Evolutionary conservation across 2,113 vertebrate species (phyloP).

Genomic region (crab-eating macaque (Macaca fascicularis)): T2T-MFA8v1.1 NC_088377.1:20656501-20657000

Average conservation of each 20-base stretch:
- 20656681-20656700: neutral
- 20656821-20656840: neutral
- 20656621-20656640: slow-evolving; percentile 9
- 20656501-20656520: slow-evolving; percentile 52
- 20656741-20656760: neutral
- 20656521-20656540: slow-evolving; percentile 49
- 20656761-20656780: neutral
- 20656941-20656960: neutral
- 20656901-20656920: neutral
- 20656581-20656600: slow-evolving; percentile 68
- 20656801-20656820: neutral
- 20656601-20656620: slow-evolving; percentile 48
- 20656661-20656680: neutral
- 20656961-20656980: neutral
- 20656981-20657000: neutral
- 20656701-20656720: neutral
- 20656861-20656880: neutral
- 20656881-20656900: neutral
- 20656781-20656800: neutral
- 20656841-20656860: neutral
- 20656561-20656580: slow-evolving; percentile 60
- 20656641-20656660: neutral
- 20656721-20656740: neutral
- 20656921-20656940: neutral
- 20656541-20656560: slow-evolving; percentile 51